Percentiles rank a stretch among this genome's conserved stretches.
Conservation (phyloP, 2,113 vertebrate genomes). For the Callorhinus ursinus region DNA sequence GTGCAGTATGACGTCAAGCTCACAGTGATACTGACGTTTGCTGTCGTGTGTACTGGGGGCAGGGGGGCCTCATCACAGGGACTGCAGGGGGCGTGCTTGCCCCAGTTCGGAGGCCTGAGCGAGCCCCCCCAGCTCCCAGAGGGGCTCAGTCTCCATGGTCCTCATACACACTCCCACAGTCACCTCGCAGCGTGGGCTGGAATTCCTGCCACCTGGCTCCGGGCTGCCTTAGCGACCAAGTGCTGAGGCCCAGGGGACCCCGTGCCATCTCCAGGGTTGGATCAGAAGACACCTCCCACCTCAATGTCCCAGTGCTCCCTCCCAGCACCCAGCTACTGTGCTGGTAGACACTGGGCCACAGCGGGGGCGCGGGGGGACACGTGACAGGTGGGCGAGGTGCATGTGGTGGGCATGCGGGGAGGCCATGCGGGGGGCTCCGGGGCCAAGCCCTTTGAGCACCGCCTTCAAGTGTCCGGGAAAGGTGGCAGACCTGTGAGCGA, state of each 20-base stretch:
- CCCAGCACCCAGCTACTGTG: accelerated
- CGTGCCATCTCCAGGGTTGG: accelerated
- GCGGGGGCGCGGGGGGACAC: neutral
- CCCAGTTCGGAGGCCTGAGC: neutral
- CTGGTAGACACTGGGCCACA: neutral
- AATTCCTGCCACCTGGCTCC: accelerated
- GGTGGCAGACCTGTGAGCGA: neutral
- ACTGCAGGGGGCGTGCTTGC: neutral
- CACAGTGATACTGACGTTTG: accelerated
- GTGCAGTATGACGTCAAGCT: neutral
- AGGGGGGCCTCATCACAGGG: neutral
- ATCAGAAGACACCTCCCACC: neutral
- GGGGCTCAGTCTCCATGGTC: neutral
- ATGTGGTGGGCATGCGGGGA: neutral
- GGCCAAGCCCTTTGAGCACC: neutral
- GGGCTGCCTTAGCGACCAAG: neutral
- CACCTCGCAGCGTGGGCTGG: accelerated
- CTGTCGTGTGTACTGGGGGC: neutral
- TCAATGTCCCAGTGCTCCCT: accelerated
- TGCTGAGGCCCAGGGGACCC: neutral
- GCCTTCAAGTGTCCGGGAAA: neutral
- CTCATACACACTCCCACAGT: neutral
- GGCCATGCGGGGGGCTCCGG: neutral
- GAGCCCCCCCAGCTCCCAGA: neutral
- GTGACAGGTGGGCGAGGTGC: neutral